phyloP scores from a whole-genome alignment of 2,888 invertebrate genomes.

The Stomorhina lunata region DNA sequence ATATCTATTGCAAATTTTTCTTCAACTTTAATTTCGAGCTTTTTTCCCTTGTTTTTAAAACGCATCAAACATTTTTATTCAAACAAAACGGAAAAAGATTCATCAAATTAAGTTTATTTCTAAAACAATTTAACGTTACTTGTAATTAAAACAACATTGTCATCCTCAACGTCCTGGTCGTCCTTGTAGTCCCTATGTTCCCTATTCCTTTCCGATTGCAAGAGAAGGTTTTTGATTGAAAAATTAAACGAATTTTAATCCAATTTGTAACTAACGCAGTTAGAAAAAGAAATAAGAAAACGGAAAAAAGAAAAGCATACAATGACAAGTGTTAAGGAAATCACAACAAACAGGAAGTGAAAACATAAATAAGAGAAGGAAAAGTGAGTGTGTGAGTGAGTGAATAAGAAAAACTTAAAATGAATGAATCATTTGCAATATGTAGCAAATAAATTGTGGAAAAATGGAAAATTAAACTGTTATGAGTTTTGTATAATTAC shows the following conservation, averaged over 20 bases:
- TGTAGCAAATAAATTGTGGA: neutral
- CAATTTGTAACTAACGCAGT: constrained; percentile 54
- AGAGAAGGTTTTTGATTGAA: constrained; percentile 45
- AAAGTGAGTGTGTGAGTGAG: no score
- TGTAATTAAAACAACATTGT: constrained; percentile 59
- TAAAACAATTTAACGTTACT: constrained; percentile 29
- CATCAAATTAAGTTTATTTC: neutral
- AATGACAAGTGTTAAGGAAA: constrained; percentile 1
- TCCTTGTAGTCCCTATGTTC: neutral
- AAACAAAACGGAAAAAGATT: neutral
- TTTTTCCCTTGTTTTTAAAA: no score
- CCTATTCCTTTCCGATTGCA: neutral
- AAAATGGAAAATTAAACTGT: neutral
- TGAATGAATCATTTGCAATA: neutral
- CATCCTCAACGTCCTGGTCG: neutral
- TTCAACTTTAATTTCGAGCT: no score
- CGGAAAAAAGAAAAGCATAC: neutral
- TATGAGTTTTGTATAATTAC: neutral
- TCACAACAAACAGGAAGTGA: constrained; percentile 40
- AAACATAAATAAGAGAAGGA: constrained; percentile 1
- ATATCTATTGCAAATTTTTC: no score
- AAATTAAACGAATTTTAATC: constrained; percentile 58
- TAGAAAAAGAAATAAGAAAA: neutral
- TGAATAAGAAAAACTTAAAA: no score
- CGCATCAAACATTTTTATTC: no score